Evolutionary conservation across 2,888 invertebrate genomes (phyloP).

Genomic region (Sceliomorpha sp.): DNA sequence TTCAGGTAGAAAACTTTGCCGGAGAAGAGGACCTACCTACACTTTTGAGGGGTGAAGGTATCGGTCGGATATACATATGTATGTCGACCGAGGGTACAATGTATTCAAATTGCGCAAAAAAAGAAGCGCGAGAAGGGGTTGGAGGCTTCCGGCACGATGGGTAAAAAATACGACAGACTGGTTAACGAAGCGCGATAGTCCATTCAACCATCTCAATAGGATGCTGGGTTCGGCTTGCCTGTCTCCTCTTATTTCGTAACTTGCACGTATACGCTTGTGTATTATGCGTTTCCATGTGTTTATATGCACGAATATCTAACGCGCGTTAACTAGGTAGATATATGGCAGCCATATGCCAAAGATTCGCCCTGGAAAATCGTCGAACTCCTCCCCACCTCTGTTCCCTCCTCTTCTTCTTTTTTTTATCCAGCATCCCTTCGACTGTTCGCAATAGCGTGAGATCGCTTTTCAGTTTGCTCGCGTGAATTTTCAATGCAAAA

Average conservation of each 20-base stretch:
- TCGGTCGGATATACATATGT: slow-evolving; percentile 79
- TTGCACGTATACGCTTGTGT: slow-evolving; percentile 58
- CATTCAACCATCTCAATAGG: slow-evolving; percentile 78
- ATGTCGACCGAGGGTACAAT: slow-evolving; percentile 78
- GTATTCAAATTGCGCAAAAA: slow-evolving; percentile 79
- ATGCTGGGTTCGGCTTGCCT: slow-evolving; percentile 72
- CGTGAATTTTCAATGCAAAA: slow-evolving; percentile 6
- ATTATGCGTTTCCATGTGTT: slow-evolving; percentile 53
- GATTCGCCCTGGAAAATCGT: slow-evolving; percentile 50
- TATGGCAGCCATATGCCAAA: slow-evolving; percentile 58
- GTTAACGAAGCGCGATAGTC: slow-evolving; percentile 80
- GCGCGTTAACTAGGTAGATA: slow-evolving; percentile 64
- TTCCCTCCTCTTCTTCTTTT: slow-evolving; percentile 36
- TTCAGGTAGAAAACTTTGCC: slow-evolving; percentile 74
- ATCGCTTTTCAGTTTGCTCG: slow-evolving; percentile 8
- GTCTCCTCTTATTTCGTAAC: slow-evolving; percentile 46
- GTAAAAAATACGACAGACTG: slow-evolving; percentile 80
- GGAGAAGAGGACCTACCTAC: slow-evolving; percentile 54
- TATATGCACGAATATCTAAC: slow-evolving; percentile 60
- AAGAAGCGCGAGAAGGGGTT: slow-evolving; percentile 67
- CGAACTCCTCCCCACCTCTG: slow-evolving; percentile 13
- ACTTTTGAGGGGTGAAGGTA: slow-evolving; percentile 63
- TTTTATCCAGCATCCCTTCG: slow-evolving; percentile 41
- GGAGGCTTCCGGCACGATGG: slow-evolving; percentile 75
- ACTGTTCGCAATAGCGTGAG: slow-evolving; percentile 26